Base-by-base conservation (phyloP, 2,888 invertebrate genomes). In the Scaptomyza parva region DNA sequence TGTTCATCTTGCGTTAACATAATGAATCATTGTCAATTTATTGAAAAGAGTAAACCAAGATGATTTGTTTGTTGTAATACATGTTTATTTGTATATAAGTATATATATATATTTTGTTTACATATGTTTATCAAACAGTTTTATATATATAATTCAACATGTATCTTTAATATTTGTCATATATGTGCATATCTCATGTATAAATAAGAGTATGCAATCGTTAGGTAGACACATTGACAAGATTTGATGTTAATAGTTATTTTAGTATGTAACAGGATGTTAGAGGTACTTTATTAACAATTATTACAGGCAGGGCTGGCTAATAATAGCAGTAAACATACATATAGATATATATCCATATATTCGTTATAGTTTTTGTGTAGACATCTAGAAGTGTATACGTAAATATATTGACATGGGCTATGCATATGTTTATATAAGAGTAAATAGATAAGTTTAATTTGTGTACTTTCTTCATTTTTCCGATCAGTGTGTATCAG, bases 21-120 rank as follows among this genome's bases (percentile, higher is more conserved):
- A 11, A 28, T 30, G 30, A 30, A 12, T 30, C 30, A 30, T 28
- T 30, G 30, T 30, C 12, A 30, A 12, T 20, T n/a, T n/a, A n/a
- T n/a, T n/a, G 18, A 41, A 11, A 44, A 28, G 14, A 45, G 26
- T 28, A 45, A 45, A 45, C 4, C 7, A 26, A 26, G 8, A 26
- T 3, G 11, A 44, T 11, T 44, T 14, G 26, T 44, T 44, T 26
- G 11, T 44, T 28, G 26, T 17, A 28, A 45, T 45, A 45, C 17
- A 26, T 81, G 78, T 78, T 84, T 82, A 61, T 43, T 68, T 79
- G 70, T 79, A 73, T 65, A 80, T 63, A 79, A 66, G 58, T 65
- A 83, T 72, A 61, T 65, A 53, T 59, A 22, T 59, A n/a, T n/a
- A n/a, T n/a, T n/a, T n/a, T n/a, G n/a, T 62, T 33, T 58, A 47